These are phyloP conservation scores for Gobio occitaniae DNA, from an alignment of 2,797 vertebrate genomes.

Conservation along the genomic window DNA sequence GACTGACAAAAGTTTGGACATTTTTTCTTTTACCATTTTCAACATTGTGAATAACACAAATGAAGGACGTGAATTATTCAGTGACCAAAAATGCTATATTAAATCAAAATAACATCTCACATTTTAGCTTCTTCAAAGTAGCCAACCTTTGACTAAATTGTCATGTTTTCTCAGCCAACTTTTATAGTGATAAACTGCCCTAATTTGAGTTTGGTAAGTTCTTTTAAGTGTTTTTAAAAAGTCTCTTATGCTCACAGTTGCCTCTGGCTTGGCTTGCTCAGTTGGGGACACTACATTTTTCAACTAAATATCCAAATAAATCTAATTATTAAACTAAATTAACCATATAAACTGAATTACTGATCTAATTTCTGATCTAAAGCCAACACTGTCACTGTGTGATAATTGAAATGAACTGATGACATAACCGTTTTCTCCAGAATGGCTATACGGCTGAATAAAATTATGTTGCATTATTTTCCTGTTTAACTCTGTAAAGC, in stretches of 20 bases:
- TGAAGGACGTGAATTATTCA: not conserved
- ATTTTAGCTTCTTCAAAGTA: not conserved
- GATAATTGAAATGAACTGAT: too few species aligned
- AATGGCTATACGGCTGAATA: too few species aligned
- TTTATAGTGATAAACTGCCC: not conserved
- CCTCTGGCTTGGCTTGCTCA: too few species aligned
- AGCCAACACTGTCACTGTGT: too few species aligned
- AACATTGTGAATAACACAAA: not conserved
- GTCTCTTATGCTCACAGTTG: not conserved
- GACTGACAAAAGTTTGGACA: conserved; percentile 18
- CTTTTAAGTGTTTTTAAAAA: not conserved
- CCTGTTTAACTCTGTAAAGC: too few species aligned
- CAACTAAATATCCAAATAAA: too few species aligned
- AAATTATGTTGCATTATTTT: too few species aligned
- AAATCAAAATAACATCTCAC: not conserved
- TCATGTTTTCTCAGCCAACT: not conserved
- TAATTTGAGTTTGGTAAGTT: not conserved
- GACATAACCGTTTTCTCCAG: too few species aligned
- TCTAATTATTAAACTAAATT: too few species aligned
- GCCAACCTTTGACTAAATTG: not conserved
- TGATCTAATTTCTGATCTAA: too few species aligned
- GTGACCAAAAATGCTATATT: not conserved
- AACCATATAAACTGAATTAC: too few species aligned
- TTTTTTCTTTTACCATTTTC: not conserved
- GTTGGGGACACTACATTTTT: too few species aligned